Base-by-base conservation (phyloP, 2,888 invertebrate species). In the Diloba caeruleocephala region DNA sequence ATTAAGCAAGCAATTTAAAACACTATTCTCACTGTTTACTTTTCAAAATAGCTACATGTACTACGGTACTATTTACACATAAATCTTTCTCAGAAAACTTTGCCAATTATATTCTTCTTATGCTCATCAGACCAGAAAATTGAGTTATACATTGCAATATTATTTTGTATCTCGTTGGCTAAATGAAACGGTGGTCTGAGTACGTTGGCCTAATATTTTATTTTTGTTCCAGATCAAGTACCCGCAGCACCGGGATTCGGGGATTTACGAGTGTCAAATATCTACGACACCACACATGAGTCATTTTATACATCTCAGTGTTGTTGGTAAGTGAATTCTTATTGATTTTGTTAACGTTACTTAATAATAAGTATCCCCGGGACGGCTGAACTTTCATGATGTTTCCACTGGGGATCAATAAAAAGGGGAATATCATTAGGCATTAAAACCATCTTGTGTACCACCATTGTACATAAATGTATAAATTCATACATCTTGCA, bases 191-290 rank as follows among this genome's bases (percentile, higher is more conserved):
- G 12, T 46, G n/a, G 6, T 13, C 3, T 45, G 10, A 23, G 26
- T 9, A n/a, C 9, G 12, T 21, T 33, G 21, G 14, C 2, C 13
- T 42, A 17, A 71, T 39, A 39, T 9, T 13, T 34, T 26, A 48
- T 39, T 63, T 70, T 87, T 85, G 82, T 92, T 90, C n/a, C 95
- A 96, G 94, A 97, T 98, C 88, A 98, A 98, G 88, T 98, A 98
- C 85, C 97, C 98, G 0, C 98, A 98, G 85, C 97, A 97, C 85
- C 95, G 97, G 71, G 98, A 98, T 88, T 96, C 96, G 12, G 98
- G 98, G 56, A 96, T 97, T 76, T 98, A 98, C 92, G 98, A 98
- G 92, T 98, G 98, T 89, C 98, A 98, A 94, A 97, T 98, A 83
- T 98, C 98, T 73, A 98, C 98, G 59, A 98, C 98, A 52, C 98